Evolutionary conservation across 2,113 vertebrate species (phyloP).

Genomic region (Prionailurus viverrinus): DNA sequence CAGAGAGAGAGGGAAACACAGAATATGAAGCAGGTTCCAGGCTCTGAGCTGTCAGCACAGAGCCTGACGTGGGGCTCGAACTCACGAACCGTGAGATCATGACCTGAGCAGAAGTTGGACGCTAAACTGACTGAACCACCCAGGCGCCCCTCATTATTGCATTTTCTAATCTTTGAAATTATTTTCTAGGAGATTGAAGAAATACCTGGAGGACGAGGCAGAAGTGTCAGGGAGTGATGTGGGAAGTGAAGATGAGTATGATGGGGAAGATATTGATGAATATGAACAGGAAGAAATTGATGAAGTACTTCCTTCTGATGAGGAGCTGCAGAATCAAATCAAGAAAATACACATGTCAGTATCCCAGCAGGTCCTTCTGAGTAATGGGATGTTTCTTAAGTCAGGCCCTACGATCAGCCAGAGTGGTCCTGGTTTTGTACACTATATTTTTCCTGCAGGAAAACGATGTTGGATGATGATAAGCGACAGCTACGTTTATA

Average conservation of each 20-base stretch:
- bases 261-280: conserved; percentile 89
- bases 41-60: too few relatives aligned
- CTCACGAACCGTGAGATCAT: too few relatives aligned
- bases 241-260: conserved; percentile 95
- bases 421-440: background rate
- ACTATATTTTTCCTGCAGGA: conserved; percentile 87
- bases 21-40: too few relatives aligned
- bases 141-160: background rate
- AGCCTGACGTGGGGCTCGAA: too few relatives aligned
- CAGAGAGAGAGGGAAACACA: too few relatives aligned
- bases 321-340: conserved; percentile 94
- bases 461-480: conserved; percentile 96
- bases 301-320: conserved; percentile 95
- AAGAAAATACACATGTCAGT: conserved; percentile 99
- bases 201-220: conserved; percentile 97
- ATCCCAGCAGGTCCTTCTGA: background rate
- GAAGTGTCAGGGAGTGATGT: conserved; percentile 97
- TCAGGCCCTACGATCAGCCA: fast-evolving
- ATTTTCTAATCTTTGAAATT: background rate
- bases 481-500: conserved; percentile 94
- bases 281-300: conserved; percentile 96
- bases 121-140: too few relatives aligned
- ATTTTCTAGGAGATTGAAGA: conserved; percentile 88
- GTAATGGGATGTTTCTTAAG: background rate
- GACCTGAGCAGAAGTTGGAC: too few relatives aligned